Percentiles rank a stretch among this genome's conserved stretches.
Conservation (phyloP, 2,113 vertebrate species). For the Albula goreensis region DNA sequence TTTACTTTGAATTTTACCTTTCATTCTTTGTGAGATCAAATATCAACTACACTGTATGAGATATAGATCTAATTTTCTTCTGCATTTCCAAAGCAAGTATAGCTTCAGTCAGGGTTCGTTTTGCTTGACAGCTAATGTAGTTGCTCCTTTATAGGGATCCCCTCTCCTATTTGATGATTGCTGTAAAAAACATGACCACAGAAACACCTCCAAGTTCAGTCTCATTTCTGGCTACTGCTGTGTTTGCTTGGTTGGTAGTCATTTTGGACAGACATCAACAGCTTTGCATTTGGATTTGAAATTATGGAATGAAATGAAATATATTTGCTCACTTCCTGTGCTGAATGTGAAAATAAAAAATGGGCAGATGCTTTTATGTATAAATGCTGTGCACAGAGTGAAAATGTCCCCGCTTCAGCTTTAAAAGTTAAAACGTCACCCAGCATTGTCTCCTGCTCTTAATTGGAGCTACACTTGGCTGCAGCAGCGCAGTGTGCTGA, state of each 20-base stretch:
- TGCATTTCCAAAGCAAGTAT: no score
- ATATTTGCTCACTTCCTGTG: not conserved
- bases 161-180: not conserved
- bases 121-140: no score
- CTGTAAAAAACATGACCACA: not conserved
- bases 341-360: not conserved
- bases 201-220: not conserved
- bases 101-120: no score
- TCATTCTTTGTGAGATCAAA: not conserved
- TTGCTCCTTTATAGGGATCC: no score
- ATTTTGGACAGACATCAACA: not conserved
- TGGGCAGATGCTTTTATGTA: not conserved
- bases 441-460: not conserved
- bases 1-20: not conserved
- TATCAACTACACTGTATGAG: not conserved
- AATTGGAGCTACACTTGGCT: not conserved
- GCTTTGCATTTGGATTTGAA: not conserved
- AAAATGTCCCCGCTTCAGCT: not conserved
- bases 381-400: not conserved
- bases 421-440: not conserved
- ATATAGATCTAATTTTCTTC: not conserved
- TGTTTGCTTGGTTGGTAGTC: not conserved
- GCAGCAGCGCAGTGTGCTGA: constrained; percentile 8
- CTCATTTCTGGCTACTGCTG: no score
- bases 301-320: not conserved